Evolutionary conservation across 2,888 invertebrate genomes (phyloP).

Genomic region (Mesoligia furuncula): DNA sequence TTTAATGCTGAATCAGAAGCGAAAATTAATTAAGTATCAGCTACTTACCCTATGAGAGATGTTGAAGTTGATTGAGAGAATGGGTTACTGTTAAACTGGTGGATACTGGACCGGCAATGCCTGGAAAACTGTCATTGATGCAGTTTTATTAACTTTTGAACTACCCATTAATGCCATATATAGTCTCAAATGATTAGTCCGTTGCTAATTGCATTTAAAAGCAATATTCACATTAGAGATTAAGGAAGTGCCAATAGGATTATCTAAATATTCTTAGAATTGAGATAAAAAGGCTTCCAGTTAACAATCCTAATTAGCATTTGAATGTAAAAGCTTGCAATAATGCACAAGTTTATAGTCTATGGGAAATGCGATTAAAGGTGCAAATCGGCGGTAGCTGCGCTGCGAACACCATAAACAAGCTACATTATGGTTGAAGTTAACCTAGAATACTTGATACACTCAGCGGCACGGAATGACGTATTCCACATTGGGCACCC

Average conservation of each 20-base stretch:
- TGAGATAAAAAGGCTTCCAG: slow-evolving; percentile 11
- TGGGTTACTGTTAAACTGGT: background rate
- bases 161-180: background rate
- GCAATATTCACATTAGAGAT: background rate
- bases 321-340: slow-evolving; percentile 34
- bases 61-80: background rate
- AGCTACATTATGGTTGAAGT: slow-evolving; percentile 6
- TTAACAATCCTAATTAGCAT: slow-evolving; percentile 27
- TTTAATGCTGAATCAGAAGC: slow-evolving; percentile 16
- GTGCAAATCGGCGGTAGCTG: slow-evolving; percentile 18
- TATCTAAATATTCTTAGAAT: slow-evolving; percentile 32
- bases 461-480: no score
- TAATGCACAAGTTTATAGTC: slow-evolving; percentile 17
- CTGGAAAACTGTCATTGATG: background rate
- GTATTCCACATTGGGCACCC: no score
- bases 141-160: slow-evolving; percentile 18
- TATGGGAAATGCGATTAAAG: slow-evolving; percentile 21
- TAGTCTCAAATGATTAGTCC: background rate
- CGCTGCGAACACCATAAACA: slow-evolving; percentile 22
- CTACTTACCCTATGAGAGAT: background rate
- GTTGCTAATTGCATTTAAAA: slow-evolving; percentile 6
- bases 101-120: background rate
- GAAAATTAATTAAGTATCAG: slow-evolving; percentile 9
- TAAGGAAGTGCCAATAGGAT: slow-evolving; percentile 22
- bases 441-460: slow-evolving; percentile 6